These are phyloP conservation scores for Furcifer pardalis DNA, from an alignment of 2,797 vertebrate genomes.

Conservation along the genomic window DNA sequence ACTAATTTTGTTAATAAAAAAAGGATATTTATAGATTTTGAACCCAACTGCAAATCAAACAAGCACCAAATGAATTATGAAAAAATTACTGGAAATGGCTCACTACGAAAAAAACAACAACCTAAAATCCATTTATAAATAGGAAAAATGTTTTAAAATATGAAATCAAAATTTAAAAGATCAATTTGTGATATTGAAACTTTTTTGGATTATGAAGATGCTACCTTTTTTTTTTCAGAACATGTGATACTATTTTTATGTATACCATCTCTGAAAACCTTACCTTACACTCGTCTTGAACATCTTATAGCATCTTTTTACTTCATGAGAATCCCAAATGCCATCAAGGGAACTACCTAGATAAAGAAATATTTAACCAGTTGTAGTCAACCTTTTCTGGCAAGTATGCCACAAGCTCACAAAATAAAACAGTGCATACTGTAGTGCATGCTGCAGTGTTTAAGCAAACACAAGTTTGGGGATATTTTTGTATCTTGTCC, in stretches of 20 bases:
- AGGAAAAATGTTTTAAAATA: no score
- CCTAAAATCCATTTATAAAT: no score
- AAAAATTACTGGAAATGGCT: no score
- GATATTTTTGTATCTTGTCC: background rate
- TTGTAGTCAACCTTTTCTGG: background rate
- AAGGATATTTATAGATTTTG: conserved; percentile 13
- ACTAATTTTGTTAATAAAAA: background rate
- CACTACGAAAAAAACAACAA: no score
- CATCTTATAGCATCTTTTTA: background rate
- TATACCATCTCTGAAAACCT: background rate
- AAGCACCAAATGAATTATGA: background rate
- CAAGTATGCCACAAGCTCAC: background rate
- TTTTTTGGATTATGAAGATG: background rate
- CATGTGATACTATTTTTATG: background rate
- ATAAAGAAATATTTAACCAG: background rate
- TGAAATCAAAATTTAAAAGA: background rate
- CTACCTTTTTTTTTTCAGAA: background rate
- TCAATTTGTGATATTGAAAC: background rate
- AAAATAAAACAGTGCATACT: background rate
- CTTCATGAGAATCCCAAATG: background rate
- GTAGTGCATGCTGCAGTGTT: background rate
- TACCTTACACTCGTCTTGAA: background rate
- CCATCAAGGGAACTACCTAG: background rate
- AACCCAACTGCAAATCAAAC: conserved; percentile 10
- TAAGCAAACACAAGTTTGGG: background rate